Percentiles rank a stretch among this genome's conserved stretches.
phyloP scores from a whole-genome alignment of 2,797 vertebrate genomes.

The Oryzias dopingdopingensis region DNA sequence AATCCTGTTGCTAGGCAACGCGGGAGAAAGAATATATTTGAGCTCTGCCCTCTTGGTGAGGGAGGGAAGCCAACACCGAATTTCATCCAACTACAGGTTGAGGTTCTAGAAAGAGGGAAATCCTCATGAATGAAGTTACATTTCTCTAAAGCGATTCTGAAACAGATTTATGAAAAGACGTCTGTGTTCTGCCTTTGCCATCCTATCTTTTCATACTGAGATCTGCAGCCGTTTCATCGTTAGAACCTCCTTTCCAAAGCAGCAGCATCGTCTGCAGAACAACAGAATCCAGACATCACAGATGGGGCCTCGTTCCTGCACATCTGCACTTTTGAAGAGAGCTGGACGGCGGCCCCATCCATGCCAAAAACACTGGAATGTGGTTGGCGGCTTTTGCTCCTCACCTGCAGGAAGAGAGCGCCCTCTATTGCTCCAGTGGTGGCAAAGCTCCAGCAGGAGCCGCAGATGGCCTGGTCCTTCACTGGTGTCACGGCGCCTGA shows the following conservation, averaged over 20 bases:
- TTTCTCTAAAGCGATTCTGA: too few relatives aligned
- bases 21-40: slow-evolving; percentile 49
- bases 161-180: too few relatives aligned
- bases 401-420: slow-evolving; percentile 83
- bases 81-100: slow-evolving; percentile 11
- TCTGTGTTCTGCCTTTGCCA: too few relatives aligned
- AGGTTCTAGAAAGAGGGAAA: neutral
- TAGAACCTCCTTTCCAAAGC: too few relatives aligned
- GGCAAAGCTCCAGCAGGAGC: slow-evolving; percentile 83
- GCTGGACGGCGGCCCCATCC: neutral
- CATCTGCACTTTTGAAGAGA: slow-evolving; percentile 27
- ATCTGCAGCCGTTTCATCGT: too few relatives aligned
- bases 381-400: neutral
- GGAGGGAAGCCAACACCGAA: slow-evolving; percentile 22
- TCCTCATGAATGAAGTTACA: too few relatives aligned
- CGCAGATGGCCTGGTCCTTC: slow-evolving; percentile 82
- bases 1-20: slow-evolving; percentile 44
- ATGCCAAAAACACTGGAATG: slow-evolving; percentile 5
- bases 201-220: too few relatives aligned
- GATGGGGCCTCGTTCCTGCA: slow-evolving; percentile 6
- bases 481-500: slow-evolving; percentile 81
- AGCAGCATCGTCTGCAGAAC: neutral
- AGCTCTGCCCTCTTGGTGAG: slow-evolving; percentile 12
- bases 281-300: slow-evolving; percentile 4
- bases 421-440: slow-evolving; percentile 81